Evolutionary conservation across 2,113 vertebrate species (phyloP).

Genomic region (Brienomyrus brachyistius): DNA sequence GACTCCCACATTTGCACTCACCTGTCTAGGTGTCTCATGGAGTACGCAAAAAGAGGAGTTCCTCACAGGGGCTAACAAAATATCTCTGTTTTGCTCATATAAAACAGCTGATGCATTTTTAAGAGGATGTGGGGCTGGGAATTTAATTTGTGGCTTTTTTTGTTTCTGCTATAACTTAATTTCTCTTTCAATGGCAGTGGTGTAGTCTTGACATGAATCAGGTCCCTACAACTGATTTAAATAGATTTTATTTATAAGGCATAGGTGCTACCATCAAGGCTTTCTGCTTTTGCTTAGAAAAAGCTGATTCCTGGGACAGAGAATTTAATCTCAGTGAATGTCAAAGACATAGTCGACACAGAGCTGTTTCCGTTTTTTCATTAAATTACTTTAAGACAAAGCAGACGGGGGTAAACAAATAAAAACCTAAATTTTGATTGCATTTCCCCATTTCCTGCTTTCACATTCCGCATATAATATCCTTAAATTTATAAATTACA

Average conservation of each 20-base stretch:
- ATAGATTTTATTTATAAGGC: background rate
- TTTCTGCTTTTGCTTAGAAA: conserved; percentile 1
- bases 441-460: background rate
- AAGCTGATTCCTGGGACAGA: background rate
- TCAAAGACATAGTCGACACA: background rate
- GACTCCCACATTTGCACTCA: background rate
- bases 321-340: conserved; percentile 11
- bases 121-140: background rate
- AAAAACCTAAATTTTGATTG: conserved; percentile 1
- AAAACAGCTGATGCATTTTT: conserved; percentile 2
- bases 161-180: background rate
- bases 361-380: background rate
- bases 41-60: background rate
- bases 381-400: conserved; percentile 7
- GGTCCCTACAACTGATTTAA: background rate
- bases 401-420: background rate
- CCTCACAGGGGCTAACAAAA: background rate
- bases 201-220: background rate
- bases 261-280: background rate
- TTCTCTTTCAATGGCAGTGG: background rate
- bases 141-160: background rate
- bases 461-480: conserved; percentile 8
- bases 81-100: background rate
- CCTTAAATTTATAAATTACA: background rate
- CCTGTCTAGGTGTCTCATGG: background rate